phyloP scores from a whole-genome alignment of 2,113 vertebrate genomes.

The Donacobius atricapilla region DNA sequence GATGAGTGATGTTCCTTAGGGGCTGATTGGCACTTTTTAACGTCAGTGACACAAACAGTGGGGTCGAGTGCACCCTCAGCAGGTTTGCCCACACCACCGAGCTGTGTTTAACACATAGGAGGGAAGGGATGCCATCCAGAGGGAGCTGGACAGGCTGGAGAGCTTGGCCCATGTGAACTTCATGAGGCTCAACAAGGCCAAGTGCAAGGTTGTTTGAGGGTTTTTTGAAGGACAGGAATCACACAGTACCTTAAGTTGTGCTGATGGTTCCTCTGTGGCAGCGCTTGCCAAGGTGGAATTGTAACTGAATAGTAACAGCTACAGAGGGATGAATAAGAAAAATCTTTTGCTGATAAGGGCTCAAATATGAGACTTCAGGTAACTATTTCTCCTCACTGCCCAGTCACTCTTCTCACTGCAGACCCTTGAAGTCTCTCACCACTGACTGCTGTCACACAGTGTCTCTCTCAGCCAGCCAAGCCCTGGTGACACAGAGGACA shows the following conservation, averaged over 20 bases:
- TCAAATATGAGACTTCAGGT: background rate
- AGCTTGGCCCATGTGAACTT: too few species aligned
- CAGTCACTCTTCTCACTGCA: background rate
- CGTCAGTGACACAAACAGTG: too few species aligned
- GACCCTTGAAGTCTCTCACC: background rate
- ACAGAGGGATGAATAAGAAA: background rate
- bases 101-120: background rate
- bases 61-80: background rate
- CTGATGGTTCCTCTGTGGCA: background rate
- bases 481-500: background rate
- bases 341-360: background rate
- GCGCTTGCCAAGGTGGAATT: background rate
- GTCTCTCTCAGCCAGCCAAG: background rate
- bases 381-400: background rate
- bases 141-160: background rate
- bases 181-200: background rate
- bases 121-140: background rate
- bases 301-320: background rate
- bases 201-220: background rate
- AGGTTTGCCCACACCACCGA: rapidly evolving
- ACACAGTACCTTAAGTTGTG: background rate
- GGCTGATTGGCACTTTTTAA: background rate
- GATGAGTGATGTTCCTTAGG: background rate
- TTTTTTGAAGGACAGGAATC: background rate
- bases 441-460: background rate